Percentiles rank a stretch among this genome's conserved stretches.
Conservation (phyloP, 2,113 vertebrate species). For the Gymnogyps californianus region DNA sequence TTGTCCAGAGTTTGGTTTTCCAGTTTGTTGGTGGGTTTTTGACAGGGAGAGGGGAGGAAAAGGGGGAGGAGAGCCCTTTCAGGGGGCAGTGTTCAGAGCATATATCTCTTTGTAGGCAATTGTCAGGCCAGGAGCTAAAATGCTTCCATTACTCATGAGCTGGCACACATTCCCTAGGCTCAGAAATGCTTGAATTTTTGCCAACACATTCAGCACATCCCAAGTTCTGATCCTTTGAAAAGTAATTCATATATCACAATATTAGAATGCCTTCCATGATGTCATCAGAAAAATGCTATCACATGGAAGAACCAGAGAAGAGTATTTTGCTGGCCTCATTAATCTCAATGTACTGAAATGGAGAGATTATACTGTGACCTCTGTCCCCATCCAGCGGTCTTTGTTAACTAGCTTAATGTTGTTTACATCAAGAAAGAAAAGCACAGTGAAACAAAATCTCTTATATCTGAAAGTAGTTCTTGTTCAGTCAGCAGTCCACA, state of each 20-base stretch:
- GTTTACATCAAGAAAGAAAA: slow-evolving; percentile 60
- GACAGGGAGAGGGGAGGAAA: background rate
- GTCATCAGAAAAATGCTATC: slow-evolving; percentile 62
- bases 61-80: background rate
- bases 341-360: slow-evolving; percentile 61
- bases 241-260: slow-evolving; percentile 68
- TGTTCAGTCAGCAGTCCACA: slow-evolving; percentile 33
- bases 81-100: background rate
- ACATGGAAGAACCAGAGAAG: slow-evolving; percentile 19
- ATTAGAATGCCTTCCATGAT: slow-evolving; percentile 61
- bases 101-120: slow-evolving; percentile 34
- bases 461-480: slow-evolving; percentile 32
- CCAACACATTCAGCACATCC: slow-evolving; percentile 36
- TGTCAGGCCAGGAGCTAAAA: slow-evolving; percentile 63
- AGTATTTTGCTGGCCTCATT: slow-evolving; percentile 57
- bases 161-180: slow-evolving; percentile 38
- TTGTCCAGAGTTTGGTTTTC: background rate
- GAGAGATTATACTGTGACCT: slow-evolving; percentile 59
- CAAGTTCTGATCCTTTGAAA: slow-evolving; percentile 47
- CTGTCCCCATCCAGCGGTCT: slow-evolving; percentile 50
- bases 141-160: slow-evolving; percentile 33
- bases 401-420: slow-evolving; percentile 66
- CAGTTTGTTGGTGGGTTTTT: background rate
- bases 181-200: slow-evolving; percentile 60
- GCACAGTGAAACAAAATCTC: background rate